Percentiles rank a stretch among this genome's conserved stretches.
Evolutionary conservation across 2,888 invertebrate genomes (phyloP).

Genomic region (Cosmorhoe ocellata): DNA sequence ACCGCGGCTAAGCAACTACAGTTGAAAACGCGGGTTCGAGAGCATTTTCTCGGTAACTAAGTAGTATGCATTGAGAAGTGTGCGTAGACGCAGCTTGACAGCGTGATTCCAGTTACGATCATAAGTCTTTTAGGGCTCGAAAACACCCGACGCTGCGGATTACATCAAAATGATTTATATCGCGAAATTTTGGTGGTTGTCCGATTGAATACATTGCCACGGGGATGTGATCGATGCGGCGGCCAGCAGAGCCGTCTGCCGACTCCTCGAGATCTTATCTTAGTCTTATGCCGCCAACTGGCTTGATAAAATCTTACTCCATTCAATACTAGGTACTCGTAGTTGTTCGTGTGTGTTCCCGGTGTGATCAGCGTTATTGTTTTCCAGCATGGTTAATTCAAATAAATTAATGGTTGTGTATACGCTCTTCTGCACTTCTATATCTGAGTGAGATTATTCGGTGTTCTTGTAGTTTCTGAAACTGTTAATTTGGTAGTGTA

Average conservation of each 20-base stretch:
- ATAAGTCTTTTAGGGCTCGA: no score
- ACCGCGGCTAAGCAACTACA: no score
- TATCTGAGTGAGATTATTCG: background rate
- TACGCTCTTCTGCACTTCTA: background rate
- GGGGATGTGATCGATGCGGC: background rate
- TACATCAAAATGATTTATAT: background rate
- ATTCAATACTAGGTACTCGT: background rate
- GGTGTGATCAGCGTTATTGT: background rate
- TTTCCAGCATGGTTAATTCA: background rate
- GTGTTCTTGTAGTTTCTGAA: background rate
- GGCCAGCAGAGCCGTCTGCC: background rate
- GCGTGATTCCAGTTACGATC: no score
- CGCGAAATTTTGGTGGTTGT: conserved; percentile 1
- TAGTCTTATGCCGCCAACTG: conserved; percentile 1
- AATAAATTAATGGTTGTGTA: no score
- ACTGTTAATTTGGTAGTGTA: background rate
- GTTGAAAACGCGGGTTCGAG: no score
- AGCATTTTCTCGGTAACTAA: no score
- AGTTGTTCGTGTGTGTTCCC: background rate
- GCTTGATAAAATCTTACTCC: background rate
- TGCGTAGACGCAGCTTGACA: no score
- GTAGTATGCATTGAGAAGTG: no score
- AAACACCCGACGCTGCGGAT: no score
- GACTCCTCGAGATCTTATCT: background rate
- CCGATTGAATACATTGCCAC: background rate